phyloP scores from a whole-genome alignment of 2,888 invertebrate species.

The Nemotelus pantherinus region DNA sequence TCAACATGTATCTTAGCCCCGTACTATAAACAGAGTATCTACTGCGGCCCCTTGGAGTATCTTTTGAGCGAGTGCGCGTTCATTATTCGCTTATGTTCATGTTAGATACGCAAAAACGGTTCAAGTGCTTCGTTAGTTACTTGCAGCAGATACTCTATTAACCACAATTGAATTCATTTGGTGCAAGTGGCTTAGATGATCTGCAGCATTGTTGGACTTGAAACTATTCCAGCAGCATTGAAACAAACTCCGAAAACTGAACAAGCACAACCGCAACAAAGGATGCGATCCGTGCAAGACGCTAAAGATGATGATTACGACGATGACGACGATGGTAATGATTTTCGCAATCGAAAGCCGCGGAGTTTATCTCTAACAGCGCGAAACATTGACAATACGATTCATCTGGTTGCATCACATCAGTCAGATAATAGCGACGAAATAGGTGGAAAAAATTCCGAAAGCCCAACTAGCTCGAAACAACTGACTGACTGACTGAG shows the following conservation, averaged over 20 bases:
- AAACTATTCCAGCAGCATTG: neutral
- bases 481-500: conserved; percentile 17
- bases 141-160: conserved; percentile 17
- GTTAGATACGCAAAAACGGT: conserved; percentile 26
- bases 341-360: conserved; percentile 34
- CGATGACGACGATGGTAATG: conserved; percentile 21
- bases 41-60: neutral
- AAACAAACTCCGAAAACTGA: neutral
- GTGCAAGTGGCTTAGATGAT: conserved; percentile 20
- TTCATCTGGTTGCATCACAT: conserved; percentile 41
- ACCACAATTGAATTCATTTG: conserved; percentile 43
- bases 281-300: conserved; percentile 4
- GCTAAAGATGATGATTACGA: conserved; percentile 27
- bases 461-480: conserved; percentile 9
- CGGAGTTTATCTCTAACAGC: conserved; percentile 43
- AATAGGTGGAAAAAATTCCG: conserved; percentile 34
- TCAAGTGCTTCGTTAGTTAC: conserved; percentile 5
- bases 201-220: conserved; percentile 22
- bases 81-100: conserved; percentile 1
- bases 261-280: neutral
- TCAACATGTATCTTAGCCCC: conserved; percentile 5
- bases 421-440: conserved; percentile 26
- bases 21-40: conserved; percentile 13
- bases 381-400: conserved; percentile 45
- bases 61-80: conserved; percentile 16